Evolutionary conservation across 2,888 invertebrate species (phyloP).

Genomic region (Fragum whitleyi): DNA sequence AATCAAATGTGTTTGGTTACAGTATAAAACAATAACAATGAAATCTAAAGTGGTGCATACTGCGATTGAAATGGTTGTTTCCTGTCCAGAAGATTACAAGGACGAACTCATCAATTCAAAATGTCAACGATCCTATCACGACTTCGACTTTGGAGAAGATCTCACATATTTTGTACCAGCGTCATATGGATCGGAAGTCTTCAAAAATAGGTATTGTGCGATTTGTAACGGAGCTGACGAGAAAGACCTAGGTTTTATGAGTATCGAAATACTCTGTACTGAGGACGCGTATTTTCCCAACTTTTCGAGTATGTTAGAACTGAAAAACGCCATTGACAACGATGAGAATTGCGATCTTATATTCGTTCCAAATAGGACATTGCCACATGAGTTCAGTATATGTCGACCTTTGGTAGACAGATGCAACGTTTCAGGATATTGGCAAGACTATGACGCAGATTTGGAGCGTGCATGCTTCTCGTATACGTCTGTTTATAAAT

Average conservation of each 20-base stretch:
- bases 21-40: not conserved
- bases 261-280: not conserved
- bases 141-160: not conserved
- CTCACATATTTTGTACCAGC: not conserved
- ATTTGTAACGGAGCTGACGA: not conserved
- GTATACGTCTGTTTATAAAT: conserved; percentile 2
- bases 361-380: not conserved
- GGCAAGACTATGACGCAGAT: conserved; percentile 17
- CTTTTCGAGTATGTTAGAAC: not conserved
- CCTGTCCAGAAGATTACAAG: not conserved
- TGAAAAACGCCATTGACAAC: not conserved
- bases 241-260: not conserved
- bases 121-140: not conserved
- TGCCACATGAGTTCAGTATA: not conserved
- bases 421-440: conserved; percentile 31
- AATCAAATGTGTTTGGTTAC: not conserved
- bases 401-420: conserved; percentile 1
- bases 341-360: conserved; percentile 9
- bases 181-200: not conserved
- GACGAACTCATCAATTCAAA: not conserved
- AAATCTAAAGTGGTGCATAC: not conserved
- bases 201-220: conserved; percentile 20
- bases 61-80: not conserved
- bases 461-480: conserved; percentile 25
- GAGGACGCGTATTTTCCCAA: not conserved